phyloP scores from a whole-genome alignment of 2,888 invertebrate genomes.

The Noctua janthe region DNA sequence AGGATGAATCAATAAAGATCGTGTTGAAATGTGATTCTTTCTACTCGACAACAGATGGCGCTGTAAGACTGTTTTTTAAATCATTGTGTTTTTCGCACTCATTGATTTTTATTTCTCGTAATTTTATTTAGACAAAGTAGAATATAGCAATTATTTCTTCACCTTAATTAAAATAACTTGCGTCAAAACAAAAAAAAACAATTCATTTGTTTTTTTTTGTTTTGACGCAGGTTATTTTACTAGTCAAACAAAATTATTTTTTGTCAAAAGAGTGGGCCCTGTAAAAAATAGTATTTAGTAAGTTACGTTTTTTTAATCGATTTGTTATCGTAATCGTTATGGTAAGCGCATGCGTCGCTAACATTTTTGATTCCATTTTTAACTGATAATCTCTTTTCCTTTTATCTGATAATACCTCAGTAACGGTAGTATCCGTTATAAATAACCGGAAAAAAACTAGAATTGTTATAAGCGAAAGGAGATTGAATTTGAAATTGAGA shows the following conservation, averaged over 20 bases:
- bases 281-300: background rate
- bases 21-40: background rate
- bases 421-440: background rate
- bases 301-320: slow-evolving; percentile 4
- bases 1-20: slow-evolving; percentile 8
- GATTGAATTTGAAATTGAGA: too few species aligned
- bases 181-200: background rate
- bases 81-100: background rate
- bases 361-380: background rate
- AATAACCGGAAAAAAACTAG: background rate
- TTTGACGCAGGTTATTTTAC: too few species aligned
- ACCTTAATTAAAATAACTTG: background rate
- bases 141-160: background rate
- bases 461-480: too few species aligned
- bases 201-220: too few species aligned
- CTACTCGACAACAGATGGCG: slow-evolving; percentile 57
- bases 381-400: background rate
- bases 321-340: background rate
- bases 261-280: slow-evolving; percentile 14
- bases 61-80: background rate
- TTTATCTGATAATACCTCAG: background rate
- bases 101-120: background rate
- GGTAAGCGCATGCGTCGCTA: background rate
- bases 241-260: slow-evolving; percentile 4
- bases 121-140: background rate